Base-by-base conservation (phyloP, 2,113 vertebrate species). In the Oxyruncus cristatus region DNA sequence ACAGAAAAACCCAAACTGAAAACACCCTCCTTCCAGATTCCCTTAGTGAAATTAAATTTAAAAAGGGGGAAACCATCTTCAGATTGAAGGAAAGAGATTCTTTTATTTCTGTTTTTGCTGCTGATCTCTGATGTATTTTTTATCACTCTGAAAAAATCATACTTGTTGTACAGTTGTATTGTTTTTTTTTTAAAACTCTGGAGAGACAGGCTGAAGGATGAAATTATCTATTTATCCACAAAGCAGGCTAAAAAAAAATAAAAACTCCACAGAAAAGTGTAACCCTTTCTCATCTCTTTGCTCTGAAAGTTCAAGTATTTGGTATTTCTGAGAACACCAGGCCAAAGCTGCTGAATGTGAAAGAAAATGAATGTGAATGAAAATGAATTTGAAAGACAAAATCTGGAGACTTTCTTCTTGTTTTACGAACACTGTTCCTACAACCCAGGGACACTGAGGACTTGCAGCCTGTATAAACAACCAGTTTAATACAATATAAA, bases 181-280 rank as follows among this genome's bases (percentile, higher is more conserved):
- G 61, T 46, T 96, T 95, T 70, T 77, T 72, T 86, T 88, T 78
- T 92, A 95, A 88, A 83, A 71, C 76, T 70, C 93, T 41, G 14
- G 55, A 86, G 92, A 85, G 27, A 83, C 14, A 42, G 71, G 42
- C 39, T 1, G 5, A 68, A 55, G 67, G 26, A 85, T 93, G 42
- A 93, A 88, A 80, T 76, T 61, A 55, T 73, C 53, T 71, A 42
- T 91, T 94, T 89, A 92, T 39, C 72, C 50, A 82, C 46, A 80
- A 67, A 92, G n/a, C 33, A 44, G 33, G 20, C 24, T 84, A 15
- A 66, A 63, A 66, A 63, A 81, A 81, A 61, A 26, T 23, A 18
- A 62, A 49, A 68, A 4, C 1, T 2, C 5, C 28, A 8, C 8
- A 83, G 30, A 50, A 37, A 88, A 67, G 18, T 11, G 18, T 59